Conservation (phyloP, 1,140 invertebrate genomes). For the Epicauta chinensis region DNA sequence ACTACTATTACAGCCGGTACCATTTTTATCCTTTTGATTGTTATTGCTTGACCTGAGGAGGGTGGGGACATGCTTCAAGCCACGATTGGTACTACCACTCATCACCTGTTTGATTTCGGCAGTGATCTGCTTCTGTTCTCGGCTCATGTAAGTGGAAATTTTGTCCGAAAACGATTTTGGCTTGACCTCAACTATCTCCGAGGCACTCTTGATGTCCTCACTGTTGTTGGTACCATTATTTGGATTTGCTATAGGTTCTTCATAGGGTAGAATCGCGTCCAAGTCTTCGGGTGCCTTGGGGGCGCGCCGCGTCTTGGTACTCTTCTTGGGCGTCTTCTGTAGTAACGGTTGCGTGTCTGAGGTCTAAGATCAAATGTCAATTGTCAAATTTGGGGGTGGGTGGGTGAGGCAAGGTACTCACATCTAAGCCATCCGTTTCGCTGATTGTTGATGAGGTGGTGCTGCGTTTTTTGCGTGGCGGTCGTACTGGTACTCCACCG, state of each 20-base stretch:
- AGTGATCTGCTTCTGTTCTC: slow-evolving; percentile 37
- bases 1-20: no score
- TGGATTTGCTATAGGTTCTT: slow-evolving; percentile 49
- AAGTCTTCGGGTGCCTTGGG: slow-evolving; percentile 43
- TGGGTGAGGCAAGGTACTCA: slow-evolving; percentile 26
- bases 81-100: slow-evolving; percentile 36
- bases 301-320: slow-evolving; percentile 33
- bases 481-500: slow-evolving; percentile 47
- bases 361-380: slow-evolving; percentile 14
- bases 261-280: slow-evolving; percentile 43
- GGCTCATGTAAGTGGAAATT: slow-evolving; percentile 47
- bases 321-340: slow-evolving; percentile 31
- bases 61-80: slow-evolving; percentile 48
- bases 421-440: slow-evolving; percentile 49
- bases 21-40: slow-evolving; percentile 6
- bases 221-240: slow-evolving; percentile 48
- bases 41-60: slow-evolving; percentile 41
- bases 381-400: no score
- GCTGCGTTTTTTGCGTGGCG: slow-evolving; percentile 52
- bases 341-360: slow-evolving; percentile 32
- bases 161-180: slow-evolving; percentile 40
- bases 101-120: slow-evolving; percentile 41
- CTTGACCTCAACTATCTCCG: slow-evolving; percentile 43
- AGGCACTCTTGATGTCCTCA: slow-evolving; percentile 31
- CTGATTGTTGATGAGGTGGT: slow-evolving; percentile 53